Evolutionary conservation across 2,888 invertebrate species (phyloP), one percentile per base, ranked within the genome.

Genomic region (Thecophora atra): DNA sequence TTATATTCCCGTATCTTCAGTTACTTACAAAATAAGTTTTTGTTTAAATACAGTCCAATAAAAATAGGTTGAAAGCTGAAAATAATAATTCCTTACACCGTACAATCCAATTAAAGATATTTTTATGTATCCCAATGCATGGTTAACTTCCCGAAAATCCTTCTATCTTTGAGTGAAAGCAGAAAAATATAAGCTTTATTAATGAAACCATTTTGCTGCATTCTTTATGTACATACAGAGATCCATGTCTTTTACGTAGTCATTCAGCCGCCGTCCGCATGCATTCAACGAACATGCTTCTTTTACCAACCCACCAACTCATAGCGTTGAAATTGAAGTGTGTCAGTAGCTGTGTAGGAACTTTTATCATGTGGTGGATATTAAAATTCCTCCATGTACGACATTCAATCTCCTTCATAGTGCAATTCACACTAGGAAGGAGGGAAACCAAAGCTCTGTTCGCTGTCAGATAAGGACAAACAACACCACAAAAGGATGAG

Each of bases 291-390:
- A n/a, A n/a, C n/a, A n/a, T n/a, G n/a, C 47, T 47, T 47, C 47
- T 15, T 3, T 11, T 17, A n/a, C 47, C 47, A 15, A 47, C 37
- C n/a, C 47, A n/a, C 47, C 47, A 15, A 47, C 37, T 28, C 30
- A 30, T 28, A 54, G 52, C 26, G 30, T 54, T 67, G 54, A 67
- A 67, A 67, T 67, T 67, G 67, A 67, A 56, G 67, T 67, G 28
- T 30, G 52, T 66, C 65, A 66, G 51, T 15, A 52, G 17, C 42
- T 54, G 67, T 19, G 47, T n/a, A 24, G 13, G 64, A 64, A 47
- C 19, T 52, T 30, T 17, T 19, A 54, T 54, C 44, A 24, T 62
- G 51, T 51, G 60, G 47, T 60, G 60, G 60, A 69, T 47, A 69
- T 62, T 60, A 51, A 69, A 54, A 67, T 66, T 42, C 62, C 21